Base-by-base conservation (phyloP, 2,113 vertebrate genomes). In the Eublepharis macularius region DNA sequence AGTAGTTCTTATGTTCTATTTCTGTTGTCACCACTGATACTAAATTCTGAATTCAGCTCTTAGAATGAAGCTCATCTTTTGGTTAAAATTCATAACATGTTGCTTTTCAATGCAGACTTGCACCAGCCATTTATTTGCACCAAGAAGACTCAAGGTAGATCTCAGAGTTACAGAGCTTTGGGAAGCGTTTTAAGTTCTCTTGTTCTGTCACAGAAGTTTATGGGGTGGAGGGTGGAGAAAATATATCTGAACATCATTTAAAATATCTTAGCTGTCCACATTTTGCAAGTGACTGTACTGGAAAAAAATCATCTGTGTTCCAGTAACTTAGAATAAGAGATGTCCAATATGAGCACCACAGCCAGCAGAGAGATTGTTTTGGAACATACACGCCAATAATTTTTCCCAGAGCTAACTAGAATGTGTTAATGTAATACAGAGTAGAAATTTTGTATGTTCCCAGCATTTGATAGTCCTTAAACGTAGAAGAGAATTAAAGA, bases 111-210 rank as follows among this genome's bases (percentile, higher is more conserved):
- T 81, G 8, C 54, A 77, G 60, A 84, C 78, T 34, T 88, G 84
- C 79, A 14, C 17, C 88, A 89, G 54, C 78, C 63, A 86, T 84
- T 82, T 60, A 26, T 60, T 60, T 60, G 21, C 6, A 60, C 57
- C 21, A 60, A 60, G 57, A 60, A 60, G 21, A 60, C 24, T 60
- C 16, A 3, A 24, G 19, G 21, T 60, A 86, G 85, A 86, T 75
- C 2, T 86, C 83, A 83, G 87, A 88, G 92, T 89, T 86, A 86
- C 83, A 83, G 57, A 89, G 45, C 85, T 92, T 88, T 92, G 91
- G 83, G 83, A 88, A 66, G 17, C 45, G 2, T 91, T 86, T 81
- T 81, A 80, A 81, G 89, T 76, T 88, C 91, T 87, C 80, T 91
- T 81, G 36, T 87, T 92, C 85, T 85, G 89, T 76, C 84, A 75